Base-by-base conservation (phyloP, 2,888 invertebrate genomes). In the Dysmachus trigonus region DNA sequence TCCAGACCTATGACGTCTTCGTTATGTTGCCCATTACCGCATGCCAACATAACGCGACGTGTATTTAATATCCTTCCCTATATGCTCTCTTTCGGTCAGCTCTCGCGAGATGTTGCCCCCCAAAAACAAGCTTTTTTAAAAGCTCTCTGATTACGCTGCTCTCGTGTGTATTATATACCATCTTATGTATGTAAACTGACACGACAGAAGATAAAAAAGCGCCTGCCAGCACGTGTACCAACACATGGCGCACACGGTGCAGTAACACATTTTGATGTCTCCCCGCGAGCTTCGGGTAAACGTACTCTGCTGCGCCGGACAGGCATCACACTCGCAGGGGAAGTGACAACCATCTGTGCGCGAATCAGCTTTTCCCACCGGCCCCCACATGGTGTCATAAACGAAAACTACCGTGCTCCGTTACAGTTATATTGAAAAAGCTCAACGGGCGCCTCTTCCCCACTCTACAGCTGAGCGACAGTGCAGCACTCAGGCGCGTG, bases 191-290 rank as follows among this genome's bases (percentile, higher is more conserved):
- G n/a, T 41, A 41, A 4, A 41, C 62, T 18, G 7, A 62, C 10
- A 62, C 62, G 27, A 27, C 62, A 51, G 47, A 13, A 51, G 33
- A 33, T 13, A 38, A 76, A 79, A 41, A 41, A 41, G 15, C 13
- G 4, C 7, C 27, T 51, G 51, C 47, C 79, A 76, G 82, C 82
- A 82, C 82, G 82, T 82, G 82, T 71, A 82, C 82, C 27, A 53
- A 53, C 82, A 53, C 82, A 82, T 71, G 71, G 62, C 31, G 27
- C 27, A 15, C 62, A 15, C 62, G 62, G 62, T 62, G 82, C 82
- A 82, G 51, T 51, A 30, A 31, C 38, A 31, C 38, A 10, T 51
- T 15, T 10, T 30, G 79, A n/a, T n/a, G n/a, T n/a, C n/a, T 15
- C 30, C 22, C 30, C 27, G 62, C 30, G 82, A 53, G 71, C 22